Evolutionary conservation across 2,113 vertebrate genomes (phyloP), one percentile per base, ranked within the genome.

Genomic region (Phalacrocorax carbo): DNA sequence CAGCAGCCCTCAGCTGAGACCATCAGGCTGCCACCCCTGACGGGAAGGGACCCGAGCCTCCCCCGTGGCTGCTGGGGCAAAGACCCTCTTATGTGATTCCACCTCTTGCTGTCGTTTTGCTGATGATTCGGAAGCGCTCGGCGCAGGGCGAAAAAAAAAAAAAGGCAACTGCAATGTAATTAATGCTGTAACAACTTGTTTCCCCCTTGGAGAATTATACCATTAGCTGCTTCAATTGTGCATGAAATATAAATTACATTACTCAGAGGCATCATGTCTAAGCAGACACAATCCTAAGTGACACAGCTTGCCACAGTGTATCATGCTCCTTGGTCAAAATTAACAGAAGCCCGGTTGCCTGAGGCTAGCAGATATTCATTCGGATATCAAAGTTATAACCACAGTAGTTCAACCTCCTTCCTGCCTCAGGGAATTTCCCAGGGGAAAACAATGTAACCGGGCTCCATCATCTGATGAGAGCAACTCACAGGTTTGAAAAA

Each of bases 221-320:
- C 98, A 98, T 98, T 98, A 98, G 98, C 98, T 98, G 98, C 98
- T 98, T 98, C 98, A 98, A 98, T 98, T 98, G 98, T 98, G 98
- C 98, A 98, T 98, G 98, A 98, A 98, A 98, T 98, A 98, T 98
- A 98, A 98, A 98, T 98, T 98, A 98, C 98, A 98, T 98, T 98
- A 98, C 98, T 98, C 90, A 96, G 97, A 98, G 98, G 98, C 98
- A 98, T 98, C 97, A 91, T 92, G 97, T 98, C 78, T 96, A 97
- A 98, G 98, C 97, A 98, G 97, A 98, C 96, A 96, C 87, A 95
- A 98, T 98, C 97, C 98, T 98, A 98, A 98, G 97, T 98, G 98
- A 98, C 87, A 97, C 36, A 83, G 95, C 97, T 98, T 97, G 98
- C 97, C 97, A 93, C 71, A 64, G 96, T 97, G 95, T 97, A 96